These are phyloP conservation scores for Bradypodion ventrale DNA, from an alignment of 2,797 vertebrate genomes.

Conservation along the genomic window DNA sequence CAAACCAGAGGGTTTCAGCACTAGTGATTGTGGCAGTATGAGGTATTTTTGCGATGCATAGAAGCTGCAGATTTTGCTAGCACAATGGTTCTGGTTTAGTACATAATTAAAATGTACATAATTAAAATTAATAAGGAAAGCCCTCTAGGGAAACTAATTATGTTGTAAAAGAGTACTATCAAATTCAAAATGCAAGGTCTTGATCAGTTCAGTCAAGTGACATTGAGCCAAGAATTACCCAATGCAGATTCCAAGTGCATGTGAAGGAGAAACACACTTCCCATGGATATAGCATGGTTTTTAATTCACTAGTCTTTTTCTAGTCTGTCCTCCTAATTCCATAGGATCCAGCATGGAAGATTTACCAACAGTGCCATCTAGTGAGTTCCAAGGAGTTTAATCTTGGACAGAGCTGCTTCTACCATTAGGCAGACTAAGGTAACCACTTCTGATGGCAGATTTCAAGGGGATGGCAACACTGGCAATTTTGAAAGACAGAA, in stretches of 20 bases:
- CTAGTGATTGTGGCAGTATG: conserved; percentile 24
- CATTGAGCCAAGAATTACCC: conserved; percentile 33
- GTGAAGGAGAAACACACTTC: conserved; percentile 34
- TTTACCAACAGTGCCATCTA: background rate
- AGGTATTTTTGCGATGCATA: conserved; percentile 29
- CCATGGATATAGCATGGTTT: background rate
- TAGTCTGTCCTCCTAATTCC: background rate
- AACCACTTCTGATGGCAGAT: too few relatives aligned
- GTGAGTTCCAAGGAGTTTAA: background rate
- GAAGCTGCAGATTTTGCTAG: conserved; percentile 53
- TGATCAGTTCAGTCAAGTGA: conserved; percentile 40
- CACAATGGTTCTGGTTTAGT: conserved; percentile 45
- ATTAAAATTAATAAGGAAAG: conserved; percentile 63
- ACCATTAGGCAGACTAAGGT: too few relatives aligned
- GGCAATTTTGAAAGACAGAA: too few relatives aligned
- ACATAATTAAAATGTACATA: conserved; percentile 54
- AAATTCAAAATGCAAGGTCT: conserved; percentile 51
- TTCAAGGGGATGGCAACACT: too few relatives aligned
- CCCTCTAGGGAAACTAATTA: conserved; percentile 55
- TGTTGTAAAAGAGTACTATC: conserved; percentile 43
- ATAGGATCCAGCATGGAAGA: background rate
- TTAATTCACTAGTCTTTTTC: background rate
- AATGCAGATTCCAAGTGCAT: conserved; percentile 12
- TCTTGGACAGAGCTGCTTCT: background rate
- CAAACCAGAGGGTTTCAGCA: background rate